Base-by-base conservation (phyloP, 2,888 invertebrate species). In the Silvanus unidentatus region DNA sequence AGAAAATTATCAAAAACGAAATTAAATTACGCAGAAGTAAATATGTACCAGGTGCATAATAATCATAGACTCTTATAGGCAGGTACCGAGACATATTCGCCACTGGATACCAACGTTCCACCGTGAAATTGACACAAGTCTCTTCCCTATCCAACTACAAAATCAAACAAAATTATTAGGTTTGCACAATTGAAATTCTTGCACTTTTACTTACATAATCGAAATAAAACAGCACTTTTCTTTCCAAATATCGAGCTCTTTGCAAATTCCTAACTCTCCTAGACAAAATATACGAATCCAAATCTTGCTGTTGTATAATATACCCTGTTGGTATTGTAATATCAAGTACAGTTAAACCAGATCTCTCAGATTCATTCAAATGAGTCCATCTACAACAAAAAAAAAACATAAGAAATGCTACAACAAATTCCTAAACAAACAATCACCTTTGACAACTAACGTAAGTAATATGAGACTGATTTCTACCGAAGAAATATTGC, bases 61-160 rank as follows among this genome's bases (percentile, higher is more conserved):
- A 96, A 74, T 97, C 96, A 72, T 94, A 97, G 9, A 96, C 85
- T 44, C 89, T 79, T 42, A 94, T 84, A 2, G 92, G 86, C 55
- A 96, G 79, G 71, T 90, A 93, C 37, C 92, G 80, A 0, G 96
- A 94, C 88, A 95, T 90, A 73, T 97, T 97, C 39, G 96, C 96
- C 2, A 96, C 93, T 0, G 96, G 96, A 73, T 81, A 88, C 95
- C 95, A 97, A 54, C 97, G 79, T 72, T 95, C 93, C 43, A 95
- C 81, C 1, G 92, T 90, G 69, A 95, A 91, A 72, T 91, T 88
- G 8, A 97, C 85, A 66, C 97, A 97, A 4, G 89, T 89, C 59
- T 82, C 84, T 69, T 87, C 86, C 14, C 77, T 73, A 62, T 92
- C 91, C 69, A 96, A 71, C 91, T 92, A 72, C 52, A 56, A 41